Base-by-base conservation (phyloP, 2,888 invertebrate species). In the Patella ulyssiponensis region DNA sequence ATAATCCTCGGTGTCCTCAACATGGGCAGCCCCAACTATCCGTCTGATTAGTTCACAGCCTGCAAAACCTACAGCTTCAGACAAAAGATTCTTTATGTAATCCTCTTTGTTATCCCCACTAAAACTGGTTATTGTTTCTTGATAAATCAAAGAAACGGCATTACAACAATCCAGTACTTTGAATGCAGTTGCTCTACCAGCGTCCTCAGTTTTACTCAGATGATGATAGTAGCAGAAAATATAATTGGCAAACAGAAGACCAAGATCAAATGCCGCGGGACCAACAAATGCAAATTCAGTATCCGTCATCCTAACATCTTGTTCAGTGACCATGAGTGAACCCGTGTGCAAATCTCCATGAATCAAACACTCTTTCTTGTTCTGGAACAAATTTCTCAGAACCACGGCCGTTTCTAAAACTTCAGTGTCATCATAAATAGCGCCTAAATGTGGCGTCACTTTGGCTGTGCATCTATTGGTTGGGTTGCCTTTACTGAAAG, bases 331-430 rank as follows among this genome's bases (percentile, higher is more conserved):
- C 81, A 88, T 81, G 3, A 87, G 77, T 9, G 88, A 87, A 1
- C 85, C 87, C 12, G 88, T 86, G 77, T 88, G 86, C 3, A 88
- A 79, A 76, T 88, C 87, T 5, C 88, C 88, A 74, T 88, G 88
- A 5, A 87, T 73, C 23, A 88, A 75, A 76, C 86, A 85, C 72
- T 88, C 88, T 71, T 87, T 86, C 81, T 85, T 87, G 53, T 83
- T 80, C 23, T 81, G 74, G 72, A 88, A 88, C 14, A 86, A 52
- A n/a, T 80, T 74, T 70, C 80, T 79, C 85, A 88, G 82, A 69
- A 80, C 78, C 27, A 74, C 74, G 1, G 80, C 85, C 11, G 81
- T 80, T n/a, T 71, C 54, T 53, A 85, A 64, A n/a, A 87, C 81
- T 14, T 79, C 77, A 4, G 77, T 76, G 69, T 86, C 82, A 11